phyloP scores from a whole-genome alignment of 2,888 invertebrate genomes.

The Nomada lathburiana region DNA sequence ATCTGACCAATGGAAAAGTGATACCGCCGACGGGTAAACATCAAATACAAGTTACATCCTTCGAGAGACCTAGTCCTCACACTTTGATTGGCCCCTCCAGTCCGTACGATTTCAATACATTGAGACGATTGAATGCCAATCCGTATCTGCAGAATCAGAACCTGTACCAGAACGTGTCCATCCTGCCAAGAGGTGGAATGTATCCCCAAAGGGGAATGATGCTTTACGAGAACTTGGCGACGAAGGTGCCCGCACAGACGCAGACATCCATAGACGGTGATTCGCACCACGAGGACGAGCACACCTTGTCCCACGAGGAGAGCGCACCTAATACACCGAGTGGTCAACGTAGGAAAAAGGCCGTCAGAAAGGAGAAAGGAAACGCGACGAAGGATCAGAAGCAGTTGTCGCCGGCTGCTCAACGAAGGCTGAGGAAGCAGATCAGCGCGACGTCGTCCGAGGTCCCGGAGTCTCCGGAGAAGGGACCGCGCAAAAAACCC shows the following conservation, averaged over 20 bases:
- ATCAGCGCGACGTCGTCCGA: constrained; percentile 73
- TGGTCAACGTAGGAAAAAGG: constrained; percentile 55
- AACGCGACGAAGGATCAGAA: constrained; percentile 58
- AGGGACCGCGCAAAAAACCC: constrained; percentile 35
- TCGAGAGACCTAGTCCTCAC: constrained; percentile 81
- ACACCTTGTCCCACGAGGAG: constrained; percentile 42
- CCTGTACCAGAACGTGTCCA: constrained; percentile 76
- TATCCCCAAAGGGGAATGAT: constrained; percentile 49
- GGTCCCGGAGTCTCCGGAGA: constrained; percentile 66
- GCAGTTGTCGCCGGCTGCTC: constrained; percentile 57
- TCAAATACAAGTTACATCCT: constrained; percentile 81
- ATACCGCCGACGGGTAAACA: constrained; percentile 43
- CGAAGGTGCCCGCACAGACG: constrained; percentile 78
- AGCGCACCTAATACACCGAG: constrained; percentile 60
- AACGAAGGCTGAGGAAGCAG: constrained; percentile 76
- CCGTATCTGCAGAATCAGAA: constrained; percentile 64
- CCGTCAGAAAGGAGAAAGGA: constrained; percentile 63
- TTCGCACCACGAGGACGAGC: constrained; percentile 63
- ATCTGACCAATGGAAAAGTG: constrained; percentile 43
- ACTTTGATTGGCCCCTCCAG: constrained; percentile 74
- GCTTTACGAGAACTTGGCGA: constrained; percentile 57
- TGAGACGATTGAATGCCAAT: constrained; percentile 66
- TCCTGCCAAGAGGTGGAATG: constrained; percentile 62
- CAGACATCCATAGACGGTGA: constrained; percentile 77
- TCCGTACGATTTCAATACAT: constrained; percentile 72